Conservation (phyloP, 35 echinoderm and acorn worm species). For the Heliocidaris tuberculata region DNA sequence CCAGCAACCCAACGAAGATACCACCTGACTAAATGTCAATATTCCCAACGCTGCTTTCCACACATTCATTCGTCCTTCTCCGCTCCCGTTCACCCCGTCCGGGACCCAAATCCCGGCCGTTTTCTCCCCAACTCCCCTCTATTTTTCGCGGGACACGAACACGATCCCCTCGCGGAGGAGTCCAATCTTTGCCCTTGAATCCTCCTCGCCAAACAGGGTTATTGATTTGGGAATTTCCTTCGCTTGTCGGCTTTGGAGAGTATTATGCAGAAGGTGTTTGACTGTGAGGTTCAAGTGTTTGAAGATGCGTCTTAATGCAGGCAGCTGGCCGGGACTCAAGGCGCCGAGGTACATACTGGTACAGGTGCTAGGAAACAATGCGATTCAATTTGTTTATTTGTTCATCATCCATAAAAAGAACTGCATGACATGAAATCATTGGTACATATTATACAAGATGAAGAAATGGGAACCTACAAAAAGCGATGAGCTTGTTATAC, state of each 20-base stretch:
- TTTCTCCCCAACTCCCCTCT: neutral
- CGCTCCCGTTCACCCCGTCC: neutral
- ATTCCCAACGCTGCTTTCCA: neutral
- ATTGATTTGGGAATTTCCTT: neutral
- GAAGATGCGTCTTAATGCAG: neutral
- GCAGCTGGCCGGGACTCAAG: neutral
- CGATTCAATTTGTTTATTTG: neutral
- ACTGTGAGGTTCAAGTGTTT: neutral
- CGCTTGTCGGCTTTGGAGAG: neutral
- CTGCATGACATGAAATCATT: neutral
- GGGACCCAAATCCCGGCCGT: neutral
- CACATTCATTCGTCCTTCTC: neutral
- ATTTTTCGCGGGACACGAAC: neutral
- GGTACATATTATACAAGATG: no score
- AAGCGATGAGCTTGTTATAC: no score
- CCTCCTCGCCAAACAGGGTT: constrained; percentile 4
- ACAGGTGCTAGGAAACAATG: neutral
- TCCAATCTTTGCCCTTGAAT: neutral
- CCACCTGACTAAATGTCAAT: constrained; percentile 44
- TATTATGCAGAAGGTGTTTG: constrained; percentile 3
- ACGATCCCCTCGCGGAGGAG: neutral
- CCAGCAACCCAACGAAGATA: constrained; percentile 13
- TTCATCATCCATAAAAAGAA: neutral
- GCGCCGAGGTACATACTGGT: neutral
- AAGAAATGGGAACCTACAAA: no score